A percentile compares a stretch with the other conserved stretches of the same genome.
These are phyloP conservation scores for Ophonus ardosiacus DNA, from an alignment of 2,888 invertebrate species.

Conservation along the genomic window DNA sequence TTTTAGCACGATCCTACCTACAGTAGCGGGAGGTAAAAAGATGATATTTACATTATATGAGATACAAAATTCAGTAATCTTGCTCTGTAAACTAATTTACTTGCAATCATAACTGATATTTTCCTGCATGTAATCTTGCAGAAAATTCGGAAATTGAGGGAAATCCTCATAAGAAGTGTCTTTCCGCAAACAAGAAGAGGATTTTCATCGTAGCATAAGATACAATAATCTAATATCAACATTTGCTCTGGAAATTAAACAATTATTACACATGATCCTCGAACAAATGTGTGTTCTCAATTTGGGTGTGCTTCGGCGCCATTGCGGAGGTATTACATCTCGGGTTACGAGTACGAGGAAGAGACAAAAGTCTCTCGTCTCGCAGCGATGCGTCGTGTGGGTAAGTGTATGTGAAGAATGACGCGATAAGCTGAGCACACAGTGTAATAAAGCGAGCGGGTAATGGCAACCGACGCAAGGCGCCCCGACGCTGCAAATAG, in stretches of 20 bases:
- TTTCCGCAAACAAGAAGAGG: slow-evolving; percentile 31
- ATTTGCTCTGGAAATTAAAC: slow-evolving; percentile 59
- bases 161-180: slow-evolving; percentile 8
- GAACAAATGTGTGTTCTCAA: slow-evolving; percentile 58
- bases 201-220: slow-evolving; percentile 24
- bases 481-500: slow-evolving; percentile 3
- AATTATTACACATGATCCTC: slow-evolving; percentile 57
- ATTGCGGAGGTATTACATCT: slow-evolving; percentile 14
- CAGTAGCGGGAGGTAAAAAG: not conserved
- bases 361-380: slow-evolving; percentile 29
- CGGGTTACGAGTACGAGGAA: not conserved
- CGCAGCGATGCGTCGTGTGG: not conserved
- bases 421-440: slow-evolving; percentile 46
- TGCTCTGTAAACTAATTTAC: not conserved
- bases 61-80: not conserved
- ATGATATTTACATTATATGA: not conserved
- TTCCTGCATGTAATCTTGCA: not conserved
- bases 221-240: slow-evolving; percentile 50
- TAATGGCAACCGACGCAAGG: slow-evolving; percentile 37
- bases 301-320: slow-evolving; percentile 35
- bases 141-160: slow-evolving; percentile 16
- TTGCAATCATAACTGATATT: not conserved
- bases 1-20: too few relatives aligned
- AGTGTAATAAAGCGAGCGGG: slow-evolving; percentile 20
- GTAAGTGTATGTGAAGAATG: slow-evolving; percentile 39